A percentile compares a stretch with the other conserved stretches of the same genome.
phyloP scores from a whole-genome alignment of 2,113 vertebrate genomes.

The Gorsachius goisagi region DNA sequence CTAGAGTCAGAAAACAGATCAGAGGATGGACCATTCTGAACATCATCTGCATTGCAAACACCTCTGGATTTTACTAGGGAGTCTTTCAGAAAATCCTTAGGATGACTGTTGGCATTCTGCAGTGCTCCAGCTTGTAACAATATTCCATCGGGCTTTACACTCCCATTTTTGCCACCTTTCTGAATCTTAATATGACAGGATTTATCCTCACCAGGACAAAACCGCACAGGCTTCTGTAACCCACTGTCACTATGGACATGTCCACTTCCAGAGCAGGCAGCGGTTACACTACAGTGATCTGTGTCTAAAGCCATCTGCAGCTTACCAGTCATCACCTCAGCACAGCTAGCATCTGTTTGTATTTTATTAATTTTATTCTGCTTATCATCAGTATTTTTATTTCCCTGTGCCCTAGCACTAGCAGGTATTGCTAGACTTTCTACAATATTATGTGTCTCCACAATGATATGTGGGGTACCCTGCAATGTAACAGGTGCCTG shows the following conservation, averaged over 20 bases:
- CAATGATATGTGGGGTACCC: background rate
- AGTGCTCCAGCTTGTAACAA: background rate
- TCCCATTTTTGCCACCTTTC: background rate
- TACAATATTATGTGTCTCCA: background rate
- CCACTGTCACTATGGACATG: background rate
- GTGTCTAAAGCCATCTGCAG: background rate
- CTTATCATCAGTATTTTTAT: background rate
- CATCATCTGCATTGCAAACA: background rate
- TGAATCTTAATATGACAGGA: background rate
- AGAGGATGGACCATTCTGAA: constrained; percentile 67
- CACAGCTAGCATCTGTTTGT: background rate
- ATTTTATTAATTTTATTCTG: background rate
- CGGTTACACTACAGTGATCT: background rate
- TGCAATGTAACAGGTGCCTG: background rate
- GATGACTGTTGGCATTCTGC: background rate
- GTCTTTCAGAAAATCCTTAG: constrained; percentile 14
- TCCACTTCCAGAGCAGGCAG: background rate
- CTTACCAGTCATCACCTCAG: background rate
- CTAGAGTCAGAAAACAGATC: constrained; percentile 63
- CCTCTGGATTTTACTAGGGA: constrained; percentile 7
- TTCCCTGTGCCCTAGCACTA: background rate
- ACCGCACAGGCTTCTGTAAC: background rate
- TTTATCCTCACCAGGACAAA: constrained; percentile 15
- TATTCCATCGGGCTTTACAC: background rate
- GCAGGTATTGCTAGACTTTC: background rate